Evolutionary conservation across 2,888 invertebrate genomes (phyloP).

Genomic region (Globia sparganii): DNA sequence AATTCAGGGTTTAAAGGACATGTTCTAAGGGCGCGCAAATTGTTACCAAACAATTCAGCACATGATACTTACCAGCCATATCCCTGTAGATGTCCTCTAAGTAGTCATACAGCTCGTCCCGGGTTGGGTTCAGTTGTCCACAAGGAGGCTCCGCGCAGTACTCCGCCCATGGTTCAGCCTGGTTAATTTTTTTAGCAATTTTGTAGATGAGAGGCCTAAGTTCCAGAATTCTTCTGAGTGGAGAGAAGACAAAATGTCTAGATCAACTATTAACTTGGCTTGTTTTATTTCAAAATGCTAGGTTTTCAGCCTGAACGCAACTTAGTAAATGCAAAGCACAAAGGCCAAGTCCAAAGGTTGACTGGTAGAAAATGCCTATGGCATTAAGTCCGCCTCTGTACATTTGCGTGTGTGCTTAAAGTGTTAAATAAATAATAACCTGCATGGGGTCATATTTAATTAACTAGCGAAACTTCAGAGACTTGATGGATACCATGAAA

Average conservation of each 20-base stretch:
- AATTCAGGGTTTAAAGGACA: not conserved
- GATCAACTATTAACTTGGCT: not conserved
- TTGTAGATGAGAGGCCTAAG: not conserved
- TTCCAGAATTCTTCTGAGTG: too few relatives aligned
- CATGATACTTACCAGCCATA: conserved; percentile 89
- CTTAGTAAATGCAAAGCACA: too few relatives aligned
- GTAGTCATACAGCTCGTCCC: conserved; percentile 92
- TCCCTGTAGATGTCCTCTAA: conserved; percentile 93
- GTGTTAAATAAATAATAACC: not conserved
- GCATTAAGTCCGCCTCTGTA: too few relatives aligned
- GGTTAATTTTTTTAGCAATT: conserved; percentile 17
- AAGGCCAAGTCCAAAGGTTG: too few relatives aligned
- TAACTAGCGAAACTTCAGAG: not conserved
- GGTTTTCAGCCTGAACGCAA: too few relatives aligned
- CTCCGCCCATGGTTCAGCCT: conserved; percentile 93
- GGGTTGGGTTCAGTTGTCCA: conserved; percentile 95
- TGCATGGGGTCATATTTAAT: not conserved
- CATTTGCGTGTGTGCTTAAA: too few relatives aligned
- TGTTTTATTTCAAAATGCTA: not conserved
- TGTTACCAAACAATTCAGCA: not conserved
- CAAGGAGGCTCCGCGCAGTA: conserved; percentile 96
- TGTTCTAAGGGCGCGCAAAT: not conserved
- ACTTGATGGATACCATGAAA: not conserved
- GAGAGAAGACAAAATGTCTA: too few relatives aligned
- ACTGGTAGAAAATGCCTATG: too few relatives aligned